These are phyloP conservation scores for Phalacrocorax carbo DNA, from an alignment of 2,113 vertebrate genomes.

Conservation along the genomic window DNA sequence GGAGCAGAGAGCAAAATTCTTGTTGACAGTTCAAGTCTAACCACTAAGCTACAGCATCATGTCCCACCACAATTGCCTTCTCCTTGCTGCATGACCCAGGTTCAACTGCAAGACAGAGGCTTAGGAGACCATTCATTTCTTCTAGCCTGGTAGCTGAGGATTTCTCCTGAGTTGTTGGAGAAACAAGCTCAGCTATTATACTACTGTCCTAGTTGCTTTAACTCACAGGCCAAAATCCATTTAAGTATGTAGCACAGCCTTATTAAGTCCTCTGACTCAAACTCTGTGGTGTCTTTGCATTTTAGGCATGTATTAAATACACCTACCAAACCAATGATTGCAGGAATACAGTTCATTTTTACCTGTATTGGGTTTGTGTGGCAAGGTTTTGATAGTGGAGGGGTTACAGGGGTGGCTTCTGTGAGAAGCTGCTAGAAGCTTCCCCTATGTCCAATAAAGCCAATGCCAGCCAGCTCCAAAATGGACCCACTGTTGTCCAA, in stretches of 20 bases:
- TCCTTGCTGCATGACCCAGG: neutral
- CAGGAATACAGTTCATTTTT: neutral
- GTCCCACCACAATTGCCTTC: fast-evolving
- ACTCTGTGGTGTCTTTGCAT: neutral
- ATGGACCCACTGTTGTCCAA: too few species aligned
- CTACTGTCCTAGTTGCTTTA: neutral
- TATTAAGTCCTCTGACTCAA: neutral
- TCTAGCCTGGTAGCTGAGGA: neutral
- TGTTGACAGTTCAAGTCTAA: neutral
- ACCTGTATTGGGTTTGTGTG: too few species aligned
- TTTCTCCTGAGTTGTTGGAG: neutral
- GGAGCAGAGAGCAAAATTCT: neutral
- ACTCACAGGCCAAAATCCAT: neutral
- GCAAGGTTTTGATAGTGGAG: too few species aligned
- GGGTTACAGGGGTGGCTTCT: too few species aligned
- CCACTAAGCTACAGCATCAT: neutral
- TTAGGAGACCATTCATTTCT: neutral
- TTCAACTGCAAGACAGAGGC: neutral
- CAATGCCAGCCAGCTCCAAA: too few species aligned
- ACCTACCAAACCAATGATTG: neutral
- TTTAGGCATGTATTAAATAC: neutral
- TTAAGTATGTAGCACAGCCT: neutral
- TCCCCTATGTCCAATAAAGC: too few species aligned
- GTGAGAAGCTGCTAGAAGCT: too few species aligned
- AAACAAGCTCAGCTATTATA: neutral